phyloP scores from a whole-genome alignment of 2,888 invertebrate species.

The Eupeodes luniger region DNA sequence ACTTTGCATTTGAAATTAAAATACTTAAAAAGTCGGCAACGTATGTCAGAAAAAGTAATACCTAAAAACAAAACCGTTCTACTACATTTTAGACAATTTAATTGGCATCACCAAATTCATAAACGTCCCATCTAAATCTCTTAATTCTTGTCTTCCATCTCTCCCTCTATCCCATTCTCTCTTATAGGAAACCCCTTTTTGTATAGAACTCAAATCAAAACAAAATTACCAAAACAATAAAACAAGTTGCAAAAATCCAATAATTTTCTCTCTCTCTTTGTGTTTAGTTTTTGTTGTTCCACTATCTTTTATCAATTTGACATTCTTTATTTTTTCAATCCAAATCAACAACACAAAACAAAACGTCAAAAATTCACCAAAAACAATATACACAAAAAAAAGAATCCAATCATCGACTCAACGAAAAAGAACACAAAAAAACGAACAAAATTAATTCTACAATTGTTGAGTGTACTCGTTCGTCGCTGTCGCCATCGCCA shows the following conservation, averaged over 20 bases:
- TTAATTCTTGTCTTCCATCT: neutral
- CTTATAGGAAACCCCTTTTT: constrained; percentile 8
- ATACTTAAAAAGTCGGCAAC: no score
- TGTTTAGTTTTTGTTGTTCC: constrained; percentile 54
- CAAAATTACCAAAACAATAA: constrained; percentile 45
- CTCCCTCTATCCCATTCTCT: neutral
- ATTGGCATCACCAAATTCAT: neutral
- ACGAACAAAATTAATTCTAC: constrained; percentile 12
- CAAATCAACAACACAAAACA: constrained; percentile 33
- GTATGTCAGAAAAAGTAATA: no score
- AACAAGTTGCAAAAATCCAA: constrained; percentile 20
- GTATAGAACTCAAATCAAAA: constrained; percentile 58
- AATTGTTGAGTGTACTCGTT: no score
- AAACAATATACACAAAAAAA: neutral
- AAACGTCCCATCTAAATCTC: neutral
- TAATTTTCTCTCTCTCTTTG: neutral
- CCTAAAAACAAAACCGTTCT: neutral
- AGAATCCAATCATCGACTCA: constrained; percentile 21
- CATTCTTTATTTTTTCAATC: constrained; percentile 10
- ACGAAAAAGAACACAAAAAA: constrained; percentile 38
- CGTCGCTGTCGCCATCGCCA: no score
- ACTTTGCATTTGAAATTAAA: no score
- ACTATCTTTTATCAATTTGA: constrained; percentile 58
- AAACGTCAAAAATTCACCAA: constrained; percentile 60
- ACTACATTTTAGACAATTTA: neutral